phyloP scores from a whole-genome alignment of 2,797 vertebrate species.

The Enteromius radiatus region DNA sequence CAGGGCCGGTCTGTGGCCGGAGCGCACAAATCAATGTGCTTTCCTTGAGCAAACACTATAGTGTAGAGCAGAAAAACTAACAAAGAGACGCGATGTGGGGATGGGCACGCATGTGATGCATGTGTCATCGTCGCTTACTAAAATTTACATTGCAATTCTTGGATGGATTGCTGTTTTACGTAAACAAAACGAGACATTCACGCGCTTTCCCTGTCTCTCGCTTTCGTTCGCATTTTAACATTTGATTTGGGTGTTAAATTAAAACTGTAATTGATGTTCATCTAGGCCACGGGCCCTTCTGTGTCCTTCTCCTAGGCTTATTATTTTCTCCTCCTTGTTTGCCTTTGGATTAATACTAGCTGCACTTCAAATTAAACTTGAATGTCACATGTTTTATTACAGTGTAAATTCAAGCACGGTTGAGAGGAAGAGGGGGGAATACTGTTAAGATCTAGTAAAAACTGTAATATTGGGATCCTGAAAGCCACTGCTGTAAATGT shows the following conservation, averaged over 20 bases:
- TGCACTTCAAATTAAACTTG: constrained; percentile 75
- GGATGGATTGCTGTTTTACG: constrained; percentile 18
- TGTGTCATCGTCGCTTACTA: constrained; percentile 25
- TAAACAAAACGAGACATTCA: constrained; percentile 23
- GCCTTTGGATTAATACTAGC: constrained; percentile 65
- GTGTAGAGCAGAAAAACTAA: constrained; percentile 69
- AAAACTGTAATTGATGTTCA: constrained; percentile 54
- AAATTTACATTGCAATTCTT: constrained; percentile 19
- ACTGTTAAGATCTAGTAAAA: constrained; percentile 64
- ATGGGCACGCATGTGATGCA: constrained; percentile 37
- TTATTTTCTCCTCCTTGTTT: constrained; percentile 61
- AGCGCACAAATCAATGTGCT: constrained; percentile 92
- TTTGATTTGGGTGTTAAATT: constrained; percentile 57
- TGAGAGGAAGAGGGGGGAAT: constrained; percentile 32
- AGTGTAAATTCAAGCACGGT: constrained; percentile 62
- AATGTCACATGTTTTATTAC: constrained; percentile 81
- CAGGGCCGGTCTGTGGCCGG: constrained; percentile 90
- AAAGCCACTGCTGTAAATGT: constrained; percentile 73
- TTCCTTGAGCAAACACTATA: constrained; percentile 80
- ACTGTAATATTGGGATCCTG: constrained; percentile 68
- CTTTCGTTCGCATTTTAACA: constrained; percentile 42
- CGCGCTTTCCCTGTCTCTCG: not conserved
- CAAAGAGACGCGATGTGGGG: constrained; percentile 67
- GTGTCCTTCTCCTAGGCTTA: constrained; percentile 53
- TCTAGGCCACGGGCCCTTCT: constrained; percentile 30